Base-by-base conservation (phyloP, 2,888 invertebrate genomes). In the Falcaria lacertinaria region DNA sequence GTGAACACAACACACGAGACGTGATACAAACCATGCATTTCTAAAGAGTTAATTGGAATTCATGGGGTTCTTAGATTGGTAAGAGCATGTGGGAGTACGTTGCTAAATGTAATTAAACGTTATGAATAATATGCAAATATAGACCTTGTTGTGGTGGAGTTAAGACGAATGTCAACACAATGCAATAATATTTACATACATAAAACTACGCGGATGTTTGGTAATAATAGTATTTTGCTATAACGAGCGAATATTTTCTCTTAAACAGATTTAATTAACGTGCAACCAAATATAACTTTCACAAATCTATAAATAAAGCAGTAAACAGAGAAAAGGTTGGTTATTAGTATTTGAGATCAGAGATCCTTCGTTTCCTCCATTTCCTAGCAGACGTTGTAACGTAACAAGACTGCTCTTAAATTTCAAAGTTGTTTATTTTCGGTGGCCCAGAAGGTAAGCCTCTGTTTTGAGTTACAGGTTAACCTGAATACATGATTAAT, bases 51-150 rank as follows among this genome's bases (percentile, higher is more conserved):
- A 57, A 64, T 59, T 58, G 63, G 59, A 60, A 60, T 8, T 44
- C 51, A 55, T 46, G 46, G 56, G 47, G 52, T 45, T 49, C 44
- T 43, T 52, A 45, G 46, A 50, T 48, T 36, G 51, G 17, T 39
- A 32, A 39, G 16, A 15, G n/a, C 48, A 48, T 51, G 73, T 69
- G 52, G 74, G 75, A 63, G 75, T 68, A 53, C 53, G 60, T 68
- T 72, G 65, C 70, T 69, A 71, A 71, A 74, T 60, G 60, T 54
- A 65, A 48, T 52, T 48, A 45, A 51, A 57, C 56, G 54, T 55
- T 57, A 59, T 51, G 57, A 64, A 45, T 47, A 52, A 48, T 54
- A 74, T 71, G 68, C 60, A 64, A 69, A 74, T 64, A 44, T 42
- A 56, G 50, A 53, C 60, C 59, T 61, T 58, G 54, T 60, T 60